These are phyloP conservation scores for Protobothrops mucrosquamatus DNA, from an alignment of 2,113 vertebrate genomes.

Conservation along the genomic window DNA sequence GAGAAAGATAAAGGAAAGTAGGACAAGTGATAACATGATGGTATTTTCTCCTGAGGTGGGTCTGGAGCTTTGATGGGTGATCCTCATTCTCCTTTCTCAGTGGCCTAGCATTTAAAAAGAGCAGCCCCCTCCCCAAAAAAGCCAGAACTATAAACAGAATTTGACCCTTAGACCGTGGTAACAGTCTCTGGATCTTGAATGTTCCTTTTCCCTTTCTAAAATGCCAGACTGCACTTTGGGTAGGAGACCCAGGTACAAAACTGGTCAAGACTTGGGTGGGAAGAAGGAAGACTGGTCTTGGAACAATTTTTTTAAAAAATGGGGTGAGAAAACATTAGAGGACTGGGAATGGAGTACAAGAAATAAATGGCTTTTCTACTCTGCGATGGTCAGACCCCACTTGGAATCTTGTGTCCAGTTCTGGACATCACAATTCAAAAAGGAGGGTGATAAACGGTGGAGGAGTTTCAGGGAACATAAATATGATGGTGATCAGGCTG, in stretches of 20 bases:
- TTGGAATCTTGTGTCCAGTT: background rate
- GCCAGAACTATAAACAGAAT: background rate
- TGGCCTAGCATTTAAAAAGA: background rate
- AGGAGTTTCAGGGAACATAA: background rate
- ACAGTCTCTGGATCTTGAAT: background rate
- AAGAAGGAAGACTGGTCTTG: background rate
- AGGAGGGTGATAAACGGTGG: background rate
- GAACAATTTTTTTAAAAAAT: background rate
- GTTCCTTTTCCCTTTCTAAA: background rate
- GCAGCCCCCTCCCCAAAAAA: background rate
- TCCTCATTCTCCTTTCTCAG: background rate
- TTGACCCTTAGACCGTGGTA: background rate
- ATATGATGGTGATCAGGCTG: background rate
- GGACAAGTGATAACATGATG: background rate
- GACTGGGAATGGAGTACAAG: background rate
- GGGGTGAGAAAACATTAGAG: background rate
- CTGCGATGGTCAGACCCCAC: background rate
- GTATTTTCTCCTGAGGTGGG: background rate
- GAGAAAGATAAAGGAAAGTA: background rate
- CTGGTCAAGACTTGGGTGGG: background rate
- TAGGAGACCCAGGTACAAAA: background rate
- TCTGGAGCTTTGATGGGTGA: background rate
- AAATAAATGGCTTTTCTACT: background rate
- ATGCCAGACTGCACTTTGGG: background rate
- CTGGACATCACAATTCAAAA: background rate